phyloP scores from a whole-genome alignment of 2,113 vertebrate genomes.

The Scatophagus argus region DNA sequence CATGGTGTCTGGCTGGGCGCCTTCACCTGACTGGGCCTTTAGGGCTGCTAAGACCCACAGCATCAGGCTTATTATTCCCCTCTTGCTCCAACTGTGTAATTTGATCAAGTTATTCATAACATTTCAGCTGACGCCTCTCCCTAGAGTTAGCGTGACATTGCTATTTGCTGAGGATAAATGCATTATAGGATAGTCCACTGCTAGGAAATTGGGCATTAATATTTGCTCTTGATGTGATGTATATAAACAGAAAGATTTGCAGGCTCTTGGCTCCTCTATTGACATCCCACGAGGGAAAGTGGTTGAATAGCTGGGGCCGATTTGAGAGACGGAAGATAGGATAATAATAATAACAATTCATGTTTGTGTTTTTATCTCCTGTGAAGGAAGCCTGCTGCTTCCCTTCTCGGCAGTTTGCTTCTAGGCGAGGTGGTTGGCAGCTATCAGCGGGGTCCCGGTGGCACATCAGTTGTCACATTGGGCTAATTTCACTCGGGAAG shows the following conservation, averaged over 20 bases:
- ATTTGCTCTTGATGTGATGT: constrained; percentile 81
- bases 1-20: constrained; percentile 70
- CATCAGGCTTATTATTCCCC: constrained; percentile 76
- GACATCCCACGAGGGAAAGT: constrained; percentile 58
- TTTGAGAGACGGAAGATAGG: constrained; percentile 58
- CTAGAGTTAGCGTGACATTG: constrained; percentile 81
- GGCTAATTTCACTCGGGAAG: constrained; percentile 68
- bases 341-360: constrained; percentile 75
- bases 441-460: constrained; percentile 60
- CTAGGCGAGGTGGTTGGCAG: constrained; percentile 58
- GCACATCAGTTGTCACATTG: constrained; percentile 59
- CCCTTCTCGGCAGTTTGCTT: constrained; percentile 55
- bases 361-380: constrained; percentile 71
- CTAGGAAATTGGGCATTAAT: constrained; percentile 83
- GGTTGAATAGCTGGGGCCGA: constrained; percentile 48
- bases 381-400: constrained; percentile 67
- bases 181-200: constrained; percentile 79
- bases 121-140: constrained; percentile 78
- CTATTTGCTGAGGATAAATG: constrained; percentile 84
- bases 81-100: constrained; percentile 79
- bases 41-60: constrained; percentile 58
- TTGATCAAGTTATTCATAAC: constrained; percentile 84
- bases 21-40: constrained; percentile 69
- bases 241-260: constrained; percentile 80
- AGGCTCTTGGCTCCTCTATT: constrained; percentile 71